Base-by-base conservation (phyloP, 2,113 vertebrate genomes). In the Marmota flaviventris region DNA sequence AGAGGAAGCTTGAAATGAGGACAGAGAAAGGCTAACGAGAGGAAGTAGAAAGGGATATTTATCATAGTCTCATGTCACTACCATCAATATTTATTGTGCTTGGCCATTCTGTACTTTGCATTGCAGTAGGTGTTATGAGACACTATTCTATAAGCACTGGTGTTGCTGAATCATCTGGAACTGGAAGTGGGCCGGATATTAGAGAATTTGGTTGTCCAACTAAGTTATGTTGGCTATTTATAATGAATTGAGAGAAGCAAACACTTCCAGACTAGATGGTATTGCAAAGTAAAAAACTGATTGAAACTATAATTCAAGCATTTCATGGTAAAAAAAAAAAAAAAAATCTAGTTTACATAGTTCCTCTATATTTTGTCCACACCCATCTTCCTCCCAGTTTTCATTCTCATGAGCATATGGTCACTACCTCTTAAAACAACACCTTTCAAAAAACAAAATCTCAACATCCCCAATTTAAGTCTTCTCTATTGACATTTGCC, bases 361-460 rank as follows among this genome's bases (percentile, higher is more conserved):
- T 69, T 84, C 32, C 16, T 65, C 20, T 63, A 1, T 69, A 73
- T 61, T 77, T 85, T 89, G 34, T 85, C 14, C 56, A 22, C 18
- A 29, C 1, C n/a, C 37, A 34, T 69, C 24, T 93, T 10, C 24
- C 39, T 79, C 24, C 11, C 22, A 48, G 9, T 90, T 75, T 84
- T 76, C 51, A 63, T 84, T 94, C 9, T 88, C 37, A 24, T 39
- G 2, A n/a, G 18, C 37, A 42, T 58, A 77, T 16, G 25, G 42
- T 25, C 20, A 37, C 39, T 91, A 27, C 12, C 27, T 86, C 37
- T 70, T 90, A 56, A 78, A 93, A 39, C 14, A 10, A 11, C 11
- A 42, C 53, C 61, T 81, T 93, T 82, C 9, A 25, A 51, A 93
- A 42, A 85, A 56, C 81, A 27, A 94, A 93, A 88, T 95, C 91